Evolutionary conservation across 2,113 vertebrate genomes (phyloP), one percentile per base, ranked within the genome.

Genomic region (Clarias magur): DNA sequence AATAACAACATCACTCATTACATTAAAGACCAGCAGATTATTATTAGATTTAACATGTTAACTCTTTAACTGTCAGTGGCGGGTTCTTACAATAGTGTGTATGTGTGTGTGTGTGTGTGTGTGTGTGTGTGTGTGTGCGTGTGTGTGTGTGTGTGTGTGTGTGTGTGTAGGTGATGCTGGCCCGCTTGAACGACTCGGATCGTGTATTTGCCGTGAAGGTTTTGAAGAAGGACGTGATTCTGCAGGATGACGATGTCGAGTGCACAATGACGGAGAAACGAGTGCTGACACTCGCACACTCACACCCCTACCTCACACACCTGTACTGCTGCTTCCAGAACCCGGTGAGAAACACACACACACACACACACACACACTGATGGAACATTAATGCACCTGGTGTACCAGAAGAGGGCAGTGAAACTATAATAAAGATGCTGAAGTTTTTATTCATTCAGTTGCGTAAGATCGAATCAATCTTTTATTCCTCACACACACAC

Each of bases 241-340:
- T 99, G 80, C 98, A 99, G 91, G 98, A 99, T 0, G 98, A 99
- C 0, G 98, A 99, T 0, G 98, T 99, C 27, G 98, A 99, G 38
- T 99, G 98, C 86, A 99, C 98, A 12, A 97, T 99, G 97, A 99
- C 97, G 0, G 98, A 99, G 91, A 99, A 99, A 81, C 95, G 98
- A 87, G 98, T 99, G 89, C 95, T 99, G 79, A 95, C 97, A 0
- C 89, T 99, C 76, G 98, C 97, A 6, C 91, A 96, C 88, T 96
- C 93, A 67, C 98, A 99, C 91, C 98, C 98, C 5, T 99, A 97
- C 95, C 98, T 99, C 93, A 99, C 98, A 48, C 96, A 98, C 93
- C 87, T 99, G n/a, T 97, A 96, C 95, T 99, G 97, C 92, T 99
- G 98, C 92, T 99, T 99, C 91, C 98, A 99, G 93, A 97, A 96